Conservation (phyloP, 2,888 invertebrate species). For the Apodemia duryi region DNA sequence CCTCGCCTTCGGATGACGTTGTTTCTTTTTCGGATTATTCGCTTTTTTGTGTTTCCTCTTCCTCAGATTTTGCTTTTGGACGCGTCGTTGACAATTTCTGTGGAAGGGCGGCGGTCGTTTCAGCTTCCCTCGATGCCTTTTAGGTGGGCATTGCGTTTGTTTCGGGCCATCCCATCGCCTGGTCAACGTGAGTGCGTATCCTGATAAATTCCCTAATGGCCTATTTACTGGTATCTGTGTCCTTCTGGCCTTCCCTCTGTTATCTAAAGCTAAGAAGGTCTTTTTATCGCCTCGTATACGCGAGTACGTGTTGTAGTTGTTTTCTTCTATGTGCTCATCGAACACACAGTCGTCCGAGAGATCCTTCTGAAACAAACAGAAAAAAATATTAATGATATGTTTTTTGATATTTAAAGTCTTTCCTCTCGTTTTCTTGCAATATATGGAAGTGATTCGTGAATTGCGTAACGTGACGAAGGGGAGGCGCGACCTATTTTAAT, state of each 20-base stretch:
- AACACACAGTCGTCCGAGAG: constrained; percentile 92
- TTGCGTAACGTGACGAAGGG: too few relatives aligned
- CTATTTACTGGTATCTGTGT: constrained; percentile 84
- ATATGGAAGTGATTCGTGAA: too few relatives aligned
- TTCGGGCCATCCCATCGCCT: constrained; percentile 57
- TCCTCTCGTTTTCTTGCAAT: too few relatives aligned
- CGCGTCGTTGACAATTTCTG: constrained; percentile 68
- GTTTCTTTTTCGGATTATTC: constrained; percentile 70
- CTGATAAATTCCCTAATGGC: constrained; percentile 85
- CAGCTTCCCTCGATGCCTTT: constrained; percentile 65
- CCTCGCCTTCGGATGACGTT: constrained; percentile 76
- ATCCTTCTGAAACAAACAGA: constrained; percentile 87
- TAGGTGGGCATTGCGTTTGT: constrained; percentile 57
- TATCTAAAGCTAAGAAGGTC: constrained; percentile 88
- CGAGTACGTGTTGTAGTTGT: constrained; percentile 92
- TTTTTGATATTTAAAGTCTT: neutral
- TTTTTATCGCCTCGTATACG: constrained; percentile 82
- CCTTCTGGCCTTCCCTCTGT: constrained; percentile 84
- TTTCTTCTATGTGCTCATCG: constrained; percentile 91
- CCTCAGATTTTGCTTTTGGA: constrained; percentile 64
- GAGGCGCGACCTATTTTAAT: too few relatives aligned
- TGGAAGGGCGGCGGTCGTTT: constrained; percentile 65
- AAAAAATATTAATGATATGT: constrained; percentile 25
- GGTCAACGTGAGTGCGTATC: constrained; percentile 83
- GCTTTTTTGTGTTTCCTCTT: constrained; percentile 75